Conservation (phyloP, 2,113 vertebrate genomes). For the Sceloporus undulatus region DNA sequence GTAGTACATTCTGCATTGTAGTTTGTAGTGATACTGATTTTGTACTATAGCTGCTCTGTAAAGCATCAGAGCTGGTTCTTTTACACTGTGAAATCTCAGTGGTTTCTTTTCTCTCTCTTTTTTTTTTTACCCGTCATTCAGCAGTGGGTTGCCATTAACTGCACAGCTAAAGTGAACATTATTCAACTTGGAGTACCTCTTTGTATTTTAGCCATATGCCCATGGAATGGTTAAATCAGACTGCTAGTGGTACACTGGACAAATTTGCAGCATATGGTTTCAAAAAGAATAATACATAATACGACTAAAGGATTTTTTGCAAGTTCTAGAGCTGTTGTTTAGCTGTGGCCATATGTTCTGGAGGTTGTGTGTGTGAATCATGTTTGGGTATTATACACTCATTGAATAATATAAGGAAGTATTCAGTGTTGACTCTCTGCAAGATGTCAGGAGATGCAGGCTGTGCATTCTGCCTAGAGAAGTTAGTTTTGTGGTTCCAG, state of each 20-base stretch:
- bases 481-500: background rate
- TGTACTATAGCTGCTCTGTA: background rate
- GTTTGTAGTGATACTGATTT: constrained; percentile 51
- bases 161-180: background rate
- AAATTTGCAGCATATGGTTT: background rate
- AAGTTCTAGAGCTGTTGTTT: background rate
- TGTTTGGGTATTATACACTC: background rate
- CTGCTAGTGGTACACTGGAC: background rate
- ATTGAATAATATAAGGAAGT: background rate
- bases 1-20: constrained; percentile 30
- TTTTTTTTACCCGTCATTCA: background rate
- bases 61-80: background rate
- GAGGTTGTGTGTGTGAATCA: too few relatives aligned
- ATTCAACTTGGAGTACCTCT: background rate
- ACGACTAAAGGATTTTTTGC: background rate
- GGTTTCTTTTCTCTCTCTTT: constrained; percentile 34
- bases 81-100: constrained; percentile 46
- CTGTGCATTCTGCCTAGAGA: background rate
- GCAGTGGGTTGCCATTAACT: background rate
- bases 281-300: background rate
- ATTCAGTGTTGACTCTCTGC: background rate
- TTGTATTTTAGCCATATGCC: background rate
- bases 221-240: background rate
- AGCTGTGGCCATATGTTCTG: background rate
- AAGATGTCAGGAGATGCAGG: too few relatives aligned